These are phyloP conservation scores for Ctenomys sociabilis DNA, from an alignment of 2,113 vertebrate species.

Conservation along the genomic window DNA sequence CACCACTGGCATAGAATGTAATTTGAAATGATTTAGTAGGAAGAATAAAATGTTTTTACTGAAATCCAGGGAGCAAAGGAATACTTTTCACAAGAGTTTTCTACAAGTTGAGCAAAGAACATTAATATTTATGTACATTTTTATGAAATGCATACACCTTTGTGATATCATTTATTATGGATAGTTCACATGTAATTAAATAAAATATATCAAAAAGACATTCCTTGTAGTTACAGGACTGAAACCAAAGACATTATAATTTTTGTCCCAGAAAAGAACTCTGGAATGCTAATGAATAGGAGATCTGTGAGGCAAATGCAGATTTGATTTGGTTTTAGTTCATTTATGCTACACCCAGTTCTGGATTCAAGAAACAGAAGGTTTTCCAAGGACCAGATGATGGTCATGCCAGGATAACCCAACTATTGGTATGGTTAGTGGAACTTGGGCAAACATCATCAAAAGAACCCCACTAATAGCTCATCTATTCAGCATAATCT, in stretches of 20 bases:
- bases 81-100: conserved; percentile 48
- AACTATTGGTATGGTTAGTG: not conserved
- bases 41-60: conserved; percentile 70
- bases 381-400: not conserved
- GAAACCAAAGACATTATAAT: not conserved
- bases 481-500: conserved; percentile 1
- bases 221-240: not conserved
- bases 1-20: not conserved
- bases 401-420: not conserved
- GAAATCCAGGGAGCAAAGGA: conserved; percentile 50
- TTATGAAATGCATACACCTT: conserved; percentile 46
- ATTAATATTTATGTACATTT: conserved; percentile 68
- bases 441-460: not conserved
- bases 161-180: conserved; percentile 14
- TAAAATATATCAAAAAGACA: not conserved
- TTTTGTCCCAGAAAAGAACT: conserved; percentile 56
- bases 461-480: not conserved
- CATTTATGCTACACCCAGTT: not conserved
- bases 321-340: conserved; percentile 22
- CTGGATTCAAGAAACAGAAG: not conserved
- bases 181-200: conserved; percentile 55
- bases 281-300: conserved; percentile 26
- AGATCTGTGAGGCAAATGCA: not conserved
- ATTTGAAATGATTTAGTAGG: conserved; percentile 70
- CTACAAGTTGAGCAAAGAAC: conserved; percentile 54